Evolutionary conservation across 2,113 vertebrate species (phyloP), one percentile per base, ranked within the genome.

Genomic region (Triplophysa tibetana): DNA sequence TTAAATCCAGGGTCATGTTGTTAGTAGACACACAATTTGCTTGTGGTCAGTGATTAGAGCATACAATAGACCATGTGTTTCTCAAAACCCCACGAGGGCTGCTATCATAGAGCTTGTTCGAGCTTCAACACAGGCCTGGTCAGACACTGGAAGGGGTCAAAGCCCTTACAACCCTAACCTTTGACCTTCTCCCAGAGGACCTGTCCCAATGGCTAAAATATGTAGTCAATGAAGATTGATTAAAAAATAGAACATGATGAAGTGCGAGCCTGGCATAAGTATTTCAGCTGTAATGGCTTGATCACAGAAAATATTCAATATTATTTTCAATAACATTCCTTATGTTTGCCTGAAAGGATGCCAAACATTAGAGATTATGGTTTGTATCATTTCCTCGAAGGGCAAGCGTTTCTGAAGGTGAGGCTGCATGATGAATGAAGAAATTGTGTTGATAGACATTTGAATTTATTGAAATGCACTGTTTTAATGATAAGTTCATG

Each of bases 141-240:
- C 89, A 89, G 79, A 83, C 84, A 85, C 54, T 81, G 90, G 90
- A 84, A 77, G 64, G 17, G 75, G 83, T 91, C 87, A 86, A 85
- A 87, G 81, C 84, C 90, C 73, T 86, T 54, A 9, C 50, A 75
- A 87, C 86, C 85, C 79, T 83, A 67, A 86, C 81, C 74, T 76
- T 58, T 72, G 41, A 88, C 89, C 86, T 88, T 75, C 67, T 88
- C 91, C 90, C 90, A 89, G 86, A 83, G 88, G 88, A 90, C 83
- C 45, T 73, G 23, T 52, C 70, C 45, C 75, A 63, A 10, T 26
- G 26, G 41, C 14, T 43, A 67, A 58, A 78, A 13, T 24, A 69
- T 43, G 78, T 10, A 58, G 61, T 60, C 64, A 21, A 52, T 58
- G 33, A 68, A 24, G 56, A 19, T 24, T 69, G 24, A 63, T 14